Conservation (phyloP, 2,113 vertebrate genomes). For the Saimiri boliviensis region DNA sequence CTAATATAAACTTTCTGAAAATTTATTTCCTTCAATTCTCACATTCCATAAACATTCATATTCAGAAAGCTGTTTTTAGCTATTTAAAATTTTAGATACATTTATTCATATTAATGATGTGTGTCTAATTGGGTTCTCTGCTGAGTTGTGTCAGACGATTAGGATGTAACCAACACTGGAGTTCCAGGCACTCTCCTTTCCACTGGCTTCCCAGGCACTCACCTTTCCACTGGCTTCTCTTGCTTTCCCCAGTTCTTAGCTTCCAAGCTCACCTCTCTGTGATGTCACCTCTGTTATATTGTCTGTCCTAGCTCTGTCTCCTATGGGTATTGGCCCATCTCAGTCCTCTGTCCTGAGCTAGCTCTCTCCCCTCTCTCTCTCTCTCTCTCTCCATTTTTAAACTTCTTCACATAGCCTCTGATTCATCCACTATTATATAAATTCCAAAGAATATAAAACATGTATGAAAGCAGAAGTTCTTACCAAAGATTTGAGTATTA, state of each 20-base stretch:
- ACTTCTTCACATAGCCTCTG: background rate
- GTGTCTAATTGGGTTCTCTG: background rate
- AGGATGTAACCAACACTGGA: too few species aligned
- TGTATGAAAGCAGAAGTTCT: background rate
- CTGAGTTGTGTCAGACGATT: background rate
- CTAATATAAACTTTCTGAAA: background rate
- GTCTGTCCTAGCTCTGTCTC: background rate
- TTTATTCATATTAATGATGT: background rate
- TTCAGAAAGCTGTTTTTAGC: background rate
- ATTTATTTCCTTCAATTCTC: background rate
- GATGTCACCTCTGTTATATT: background rate
- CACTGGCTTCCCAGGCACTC: background rate
- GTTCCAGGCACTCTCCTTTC: background rate
- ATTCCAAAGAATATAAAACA: background rate
- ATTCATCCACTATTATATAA: background rate
- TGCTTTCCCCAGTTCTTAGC: rapidly evolving
- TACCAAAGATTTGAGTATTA: background rate
- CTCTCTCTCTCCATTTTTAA: too few species aligned
- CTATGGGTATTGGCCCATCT: background rate
- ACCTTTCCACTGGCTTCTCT: too few species aligned
- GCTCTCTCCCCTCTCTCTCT: background rate
- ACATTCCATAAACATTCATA: background rate
- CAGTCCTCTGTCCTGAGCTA: background rate
- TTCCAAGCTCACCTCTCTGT: background rate
- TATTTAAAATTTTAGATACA: background rate